Evolutionary conservation across 1,140 invertebrate genomes (phyloP).

Genomic region (Pseudomyrmex pallidus): DNA sequence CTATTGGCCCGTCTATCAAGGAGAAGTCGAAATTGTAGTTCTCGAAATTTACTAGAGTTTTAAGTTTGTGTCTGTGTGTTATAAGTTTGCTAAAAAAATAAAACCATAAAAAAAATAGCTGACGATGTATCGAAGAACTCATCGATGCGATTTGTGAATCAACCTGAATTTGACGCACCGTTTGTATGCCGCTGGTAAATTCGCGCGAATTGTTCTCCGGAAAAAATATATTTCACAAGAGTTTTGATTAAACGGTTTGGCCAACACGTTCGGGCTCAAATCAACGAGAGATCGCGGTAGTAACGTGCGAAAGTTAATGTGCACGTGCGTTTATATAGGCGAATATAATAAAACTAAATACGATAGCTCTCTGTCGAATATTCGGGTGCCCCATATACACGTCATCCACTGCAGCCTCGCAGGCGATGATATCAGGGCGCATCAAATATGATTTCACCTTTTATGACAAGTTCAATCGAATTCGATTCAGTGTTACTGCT

Average conservation of each 20-base stretch:
- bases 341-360: conserved; percentile 56
- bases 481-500: conserved; percentile 38
- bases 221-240: conserved; percentile 31
- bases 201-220: conserved; percentile 14
- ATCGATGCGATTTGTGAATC: conserved; percentile 10
- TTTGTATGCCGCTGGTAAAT: neutral
- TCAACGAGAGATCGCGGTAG: conserved; percentile 16
- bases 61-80: too few species aligned
- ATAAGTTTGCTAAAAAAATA: neutral
- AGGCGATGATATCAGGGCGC: conserved; percentile 37
- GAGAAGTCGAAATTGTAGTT: too few species aligned
- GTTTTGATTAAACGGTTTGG: conserved; percentile 39
- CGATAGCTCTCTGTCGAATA: conserved; percentile 35
- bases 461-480: conserved; percentile 55
- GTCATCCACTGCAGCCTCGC: conserved; percentile 23
- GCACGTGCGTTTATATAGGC: neutral
- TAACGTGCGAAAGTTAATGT: conserved; percentile 9
- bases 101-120: neutral
- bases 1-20: too few species aligned
- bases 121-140: conserved; percentile 14
- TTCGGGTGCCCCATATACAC: neutral
- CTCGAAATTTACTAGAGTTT: too few species aligned
- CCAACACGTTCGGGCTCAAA: conserved; percentile 23
- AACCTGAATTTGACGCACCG: conserved; percentile 10
- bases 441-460: conserved; percentile 56